Conservation (phyloP, 2,113 vertebrate species). For the Chroicocephalus ridibundus region DNA sequence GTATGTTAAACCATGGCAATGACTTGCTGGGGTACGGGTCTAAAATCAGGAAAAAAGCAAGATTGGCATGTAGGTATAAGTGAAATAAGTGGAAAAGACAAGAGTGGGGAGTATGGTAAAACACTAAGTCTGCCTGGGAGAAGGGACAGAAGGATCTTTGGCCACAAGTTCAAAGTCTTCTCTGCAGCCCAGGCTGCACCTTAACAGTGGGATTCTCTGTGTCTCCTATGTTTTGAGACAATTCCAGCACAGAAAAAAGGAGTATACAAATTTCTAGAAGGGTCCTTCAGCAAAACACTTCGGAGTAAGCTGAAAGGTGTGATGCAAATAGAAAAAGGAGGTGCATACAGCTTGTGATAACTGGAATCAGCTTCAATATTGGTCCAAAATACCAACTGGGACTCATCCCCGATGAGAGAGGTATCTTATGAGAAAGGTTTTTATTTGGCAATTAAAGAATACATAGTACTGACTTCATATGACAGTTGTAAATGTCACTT, state of each 20-base stretch:
- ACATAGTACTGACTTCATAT: neutral
- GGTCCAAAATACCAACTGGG: neutral
- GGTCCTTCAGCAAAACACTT: neutral
- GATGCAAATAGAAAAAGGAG: neutral
- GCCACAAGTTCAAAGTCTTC: neutral
- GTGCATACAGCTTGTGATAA: neutral
- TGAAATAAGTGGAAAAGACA: neutral
- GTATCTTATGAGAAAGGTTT: neutral
- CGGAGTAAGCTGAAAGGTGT: neutral
- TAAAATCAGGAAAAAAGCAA: neutral
- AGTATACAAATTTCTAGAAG: neutral
- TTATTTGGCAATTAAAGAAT: neutral
- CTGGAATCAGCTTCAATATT: neutral
- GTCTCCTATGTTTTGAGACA: rapidly evolving
- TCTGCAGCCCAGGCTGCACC: neutral
- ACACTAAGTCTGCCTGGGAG: neutral
- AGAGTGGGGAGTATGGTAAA: neutral
- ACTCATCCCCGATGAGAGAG: neutral
- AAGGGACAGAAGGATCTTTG: neutral
- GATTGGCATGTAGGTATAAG: neutral
- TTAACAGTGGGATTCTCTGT: neutral
- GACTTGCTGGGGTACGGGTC: neutral
- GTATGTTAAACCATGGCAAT: neutral
- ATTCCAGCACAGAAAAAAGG: neutral
- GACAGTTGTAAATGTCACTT: neutral